Evolutionary conservation across 2,113 vertebrate species (phyloP).

Genomic region (Todiramphus chloris): DNA sequence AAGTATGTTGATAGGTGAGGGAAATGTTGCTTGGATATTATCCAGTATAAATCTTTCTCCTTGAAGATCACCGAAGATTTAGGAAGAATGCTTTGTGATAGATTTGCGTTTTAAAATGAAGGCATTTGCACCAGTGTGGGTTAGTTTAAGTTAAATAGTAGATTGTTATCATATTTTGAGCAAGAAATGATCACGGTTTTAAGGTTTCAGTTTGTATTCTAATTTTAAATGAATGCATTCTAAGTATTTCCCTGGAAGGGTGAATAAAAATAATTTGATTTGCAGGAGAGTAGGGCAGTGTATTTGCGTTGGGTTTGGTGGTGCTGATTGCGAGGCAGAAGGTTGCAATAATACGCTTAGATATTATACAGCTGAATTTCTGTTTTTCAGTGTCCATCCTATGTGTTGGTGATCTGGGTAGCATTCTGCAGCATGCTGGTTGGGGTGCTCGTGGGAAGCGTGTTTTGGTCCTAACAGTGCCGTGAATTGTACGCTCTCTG

Average conservation of each 20-base stretch:
- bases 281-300: not conserved
- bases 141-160: not conserved
- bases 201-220: not conserved
- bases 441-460: fast-evolving
- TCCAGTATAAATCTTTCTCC: not conserved
- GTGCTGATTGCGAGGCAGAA: not conserved
- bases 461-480: not conserved
- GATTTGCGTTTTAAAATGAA: not conserved
- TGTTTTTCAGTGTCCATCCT: not conserved
- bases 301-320: not conserved
- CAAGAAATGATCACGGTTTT: not conserved
- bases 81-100: not conserved
- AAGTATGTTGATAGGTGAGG: not conserved
- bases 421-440: fast-evolving
- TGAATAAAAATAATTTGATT: not conserved
- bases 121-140: not conserved
- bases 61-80: not conserved
- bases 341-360: not conserved
- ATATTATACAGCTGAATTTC: not conserved
- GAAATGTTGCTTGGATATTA: not conserved
- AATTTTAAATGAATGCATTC: not conserved
- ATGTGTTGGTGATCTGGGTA: not conserved
- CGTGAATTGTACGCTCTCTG: not conserved
- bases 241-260: not conserved
- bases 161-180: not conserved